Evolutionary conservation across 1,140 invertebrate genomes (phyloP).

Genomic region (Meteorus sp.): DNA sequence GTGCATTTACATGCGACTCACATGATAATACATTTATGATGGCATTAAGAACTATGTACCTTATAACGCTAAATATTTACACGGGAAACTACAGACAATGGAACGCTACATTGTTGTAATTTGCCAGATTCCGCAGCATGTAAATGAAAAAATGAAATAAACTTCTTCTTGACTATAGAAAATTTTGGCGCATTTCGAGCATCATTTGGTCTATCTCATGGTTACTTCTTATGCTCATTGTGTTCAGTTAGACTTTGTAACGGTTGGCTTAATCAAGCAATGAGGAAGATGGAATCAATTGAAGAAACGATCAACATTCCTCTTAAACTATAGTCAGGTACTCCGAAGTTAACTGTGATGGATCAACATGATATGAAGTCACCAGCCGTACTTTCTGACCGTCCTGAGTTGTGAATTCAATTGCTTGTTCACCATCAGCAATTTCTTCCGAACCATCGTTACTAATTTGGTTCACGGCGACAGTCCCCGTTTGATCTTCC

Average conservation of each 20-base stretch:
- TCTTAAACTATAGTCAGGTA: constrained; percentile 56
- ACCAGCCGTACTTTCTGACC: constrained; percentile 59
- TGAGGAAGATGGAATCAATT: neutral
- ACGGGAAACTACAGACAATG: too few species aligned
- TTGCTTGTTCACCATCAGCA: constrained; percentile 48
- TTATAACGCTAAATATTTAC: too few species aligned
- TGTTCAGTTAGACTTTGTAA: neutral
- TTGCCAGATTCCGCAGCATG: too few species aligned
- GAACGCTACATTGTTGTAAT: too few species aligned
- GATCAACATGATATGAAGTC: constrained; percentile 55
- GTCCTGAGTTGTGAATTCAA: constrained; percentile 58
- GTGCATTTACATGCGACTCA: too few species aligned
- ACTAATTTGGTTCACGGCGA: constrained; percentile 47
- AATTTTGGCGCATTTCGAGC: too few species aligned
- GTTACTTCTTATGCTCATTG: too few species aligned
- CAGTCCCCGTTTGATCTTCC: constrained; percentile 41
- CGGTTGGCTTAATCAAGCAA: neutral
- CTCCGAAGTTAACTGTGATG: constrained; percentile 52
- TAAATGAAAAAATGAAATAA: too few species aligned
- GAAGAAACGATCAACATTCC: constrained; percentile 9
- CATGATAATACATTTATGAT: too few species aligned
- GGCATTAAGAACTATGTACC: too few species aligned
- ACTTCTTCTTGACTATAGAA: too few species aligned
- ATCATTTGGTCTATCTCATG: too few species aligned
- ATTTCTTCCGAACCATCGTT: constrained; percentile 36